Evolutionary conservation across 2,113 vertebrate species (phyloP), one percentile per base, ranked within the genome.

Genomic region (Donacobius atricapilla): DNA sequence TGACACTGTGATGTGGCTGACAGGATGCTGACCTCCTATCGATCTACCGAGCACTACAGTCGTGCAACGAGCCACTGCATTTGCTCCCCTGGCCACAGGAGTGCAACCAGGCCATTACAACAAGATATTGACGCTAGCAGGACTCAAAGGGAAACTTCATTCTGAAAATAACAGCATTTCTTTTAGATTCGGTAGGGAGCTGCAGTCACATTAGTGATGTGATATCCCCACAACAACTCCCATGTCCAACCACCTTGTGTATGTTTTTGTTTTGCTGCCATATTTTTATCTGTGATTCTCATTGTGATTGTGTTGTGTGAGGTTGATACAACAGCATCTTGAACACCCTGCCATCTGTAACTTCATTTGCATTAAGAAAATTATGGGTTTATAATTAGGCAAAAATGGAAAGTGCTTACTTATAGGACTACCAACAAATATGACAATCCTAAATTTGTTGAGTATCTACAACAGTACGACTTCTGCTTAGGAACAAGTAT

Each of bases 41-140:
- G 0, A 37, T n/a, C 40, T 53, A 37, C 45, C 0, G 0, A 91
- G 14, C 60, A n/a, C 15, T 24, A 13, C 57, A 60, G 14, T 17
- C 13, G 3, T 1, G 5, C 22, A 58, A 13, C 0, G 0, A 68
- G 58, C 11, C 51, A 37, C n/a, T 71, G 31, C 0, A 1, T 45
- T 86, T 48, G 33, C 33, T 88, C 5, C 47, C 20, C 25, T 27
- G 51, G 65, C 37, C 77, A 73, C 50, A 39, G 24, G 37, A n/a
- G 20, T 31, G 47, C 48, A 87, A 12, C 7, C 15, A 61, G 24
- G 31, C 61, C 40, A 51, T 61, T 35, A 47, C 50, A 94, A 16
- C 50, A 63, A 94, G 50, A 54, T 54, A 61, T 3, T 31, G 22
- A 24, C 17, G 22, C 24, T 10, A 27, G 33, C 24, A 40, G 10